Conservation (phyloP, 2,888 invertebrate species). For the Chloroclystis v-ata region DNA sequence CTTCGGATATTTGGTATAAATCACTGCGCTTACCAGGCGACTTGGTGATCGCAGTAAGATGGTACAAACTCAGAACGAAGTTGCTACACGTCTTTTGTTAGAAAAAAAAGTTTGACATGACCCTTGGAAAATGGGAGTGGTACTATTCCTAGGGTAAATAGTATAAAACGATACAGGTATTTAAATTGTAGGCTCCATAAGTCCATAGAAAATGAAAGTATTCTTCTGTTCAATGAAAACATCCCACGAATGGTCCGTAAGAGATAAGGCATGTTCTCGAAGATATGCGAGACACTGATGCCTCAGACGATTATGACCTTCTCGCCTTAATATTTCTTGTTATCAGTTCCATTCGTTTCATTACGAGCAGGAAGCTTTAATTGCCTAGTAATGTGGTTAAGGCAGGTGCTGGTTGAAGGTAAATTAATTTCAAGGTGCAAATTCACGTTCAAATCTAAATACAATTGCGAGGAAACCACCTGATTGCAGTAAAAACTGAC, state of each 20-base stretch:
- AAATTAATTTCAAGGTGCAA: slow-evolving; percentile 7
- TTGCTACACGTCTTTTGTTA: too few species aligned
- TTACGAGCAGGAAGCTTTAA: slow-evolving; percentile 10
- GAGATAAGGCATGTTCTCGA: slow-evolving; percentile 19
- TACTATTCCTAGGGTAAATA: too few species aligned
- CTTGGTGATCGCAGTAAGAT: too few species aligned
- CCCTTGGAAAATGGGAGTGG: too few species aligned
- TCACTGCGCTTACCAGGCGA: too few species aligned
- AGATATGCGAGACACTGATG: slow-evolving; percentile 18
- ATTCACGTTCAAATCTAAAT: slow-evolving; percentile 10
- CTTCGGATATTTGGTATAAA: too few species aligned
- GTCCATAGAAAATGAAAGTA: slow-evolving; percentile 24
- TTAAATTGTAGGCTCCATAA: slow-evolving; percentile 16
- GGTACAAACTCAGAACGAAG: too few species aligned
- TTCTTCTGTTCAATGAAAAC: slow-evolving; percentile 23
- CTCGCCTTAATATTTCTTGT: slow-evolving; percentile 12
- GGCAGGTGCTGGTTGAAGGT: slow-evolving; percentile 6
- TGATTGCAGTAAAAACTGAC: slow-evolving; percentile 1
- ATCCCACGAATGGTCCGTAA: slow-evolving; percentile 14
- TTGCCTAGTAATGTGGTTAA: slow-evolving; percentile 1
- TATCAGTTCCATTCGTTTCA: slow-evolving; percentile 19
- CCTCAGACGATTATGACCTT: slow-evolving; percentile 20
- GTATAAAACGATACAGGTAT: slow-evolving; percentile 18
- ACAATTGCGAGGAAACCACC: slow-evolving; percentile 6
- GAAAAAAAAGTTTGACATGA: too few species aligned